These are phyloP conservation scores for Amiota mariae DNA, from an alignment of 2,888 invertebrate genomes.

Conservation along the genomic window DNA sequence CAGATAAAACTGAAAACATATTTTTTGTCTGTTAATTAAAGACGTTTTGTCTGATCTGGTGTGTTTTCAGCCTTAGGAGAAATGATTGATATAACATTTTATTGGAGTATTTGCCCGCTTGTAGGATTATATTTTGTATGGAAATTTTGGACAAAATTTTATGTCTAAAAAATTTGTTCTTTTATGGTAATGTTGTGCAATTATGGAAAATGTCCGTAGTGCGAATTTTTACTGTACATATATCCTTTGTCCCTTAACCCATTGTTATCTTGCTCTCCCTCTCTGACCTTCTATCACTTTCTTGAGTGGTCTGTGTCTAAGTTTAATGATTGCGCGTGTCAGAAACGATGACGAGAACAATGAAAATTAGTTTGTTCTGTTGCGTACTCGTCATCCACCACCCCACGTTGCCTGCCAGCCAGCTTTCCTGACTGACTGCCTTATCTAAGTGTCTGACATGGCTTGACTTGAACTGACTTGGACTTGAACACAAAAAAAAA, in stretches of 20 bases:
- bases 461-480: constrained; percentile 35
- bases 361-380: constrained; percentile 62
- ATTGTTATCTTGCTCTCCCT: constrained; percentile 24
- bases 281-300: not conserved
- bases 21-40: too few relatives aligned
- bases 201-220: not conserved
- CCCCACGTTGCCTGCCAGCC: too few relatives aligned
- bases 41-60: too few relatives aligned
- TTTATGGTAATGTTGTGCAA: not conserved
- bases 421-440: constrained; percentile 35
- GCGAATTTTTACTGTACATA: not conserved
- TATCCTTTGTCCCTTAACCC: not conserved
- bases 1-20: too few relatives aligned
- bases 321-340: constrained; percentile 57
- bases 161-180: not conserved
- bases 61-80: too few relatives aligned
- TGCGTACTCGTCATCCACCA: constrained; percentile 26
- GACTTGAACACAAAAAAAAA: constrained; percentile 2
- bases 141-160: not conserved
- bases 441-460: constrained; percentile 13
- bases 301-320: not conserved
- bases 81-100: too few relatives aligned
- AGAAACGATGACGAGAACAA: constrained; percentile 42
- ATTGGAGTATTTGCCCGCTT: too few relatives aligned
- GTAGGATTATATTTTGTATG: too few relatives aligned